Base-by-base conservation (phyloP, 2,888 invertebrate genomes). In the Trachelus tabidus region DNA sequence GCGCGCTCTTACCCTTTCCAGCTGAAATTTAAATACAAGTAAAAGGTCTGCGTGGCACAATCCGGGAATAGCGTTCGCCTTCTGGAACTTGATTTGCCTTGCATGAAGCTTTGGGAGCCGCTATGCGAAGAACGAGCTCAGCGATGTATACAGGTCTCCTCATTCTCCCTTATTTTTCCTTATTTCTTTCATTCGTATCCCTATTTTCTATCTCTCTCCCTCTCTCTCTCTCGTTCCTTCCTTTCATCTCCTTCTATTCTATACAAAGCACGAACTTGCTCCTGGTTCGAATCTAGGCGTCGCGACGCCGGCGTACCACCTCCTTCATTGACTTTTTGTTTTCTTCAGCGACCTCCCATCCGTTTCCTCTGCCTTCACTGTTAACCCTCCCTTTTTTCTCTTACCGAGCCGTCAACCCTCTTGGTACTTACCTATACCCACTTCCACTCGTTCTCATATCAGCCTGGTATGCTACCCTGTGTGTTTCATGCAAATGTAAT, bases 1-100 rank as follows among this genome's bases (percentile, higher is more conserved):
- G 77, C 82, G 83, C 82, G 75, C 78, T 31, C 68, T 83, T 85
- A 81, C 84, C 85, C 86, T 87, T 86, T 85, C 86, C 85, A 81
- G 86, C 85, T 84, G 84, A 83, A 88, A 89, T 90, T 91, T 91
- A 89, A 91, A 91, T 91, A 89, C 90, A 90, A 90, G 89, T 89
- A 88, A 90, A 90, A 89, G 88, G 88, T 90, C 87, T 85, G 82
- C 56, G 83, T 83, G 84, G 87, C 84, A 83, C 88, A 88, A 90
- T 89, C 88, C 87, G 79, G 83, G 87, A 87, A 87, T 86, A 89
- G 85, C 85, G 80, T 85, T 86, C 85, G 85, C 86, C 85, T 88
- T 87, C 87, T 85, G 84, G 84, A 85, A 84, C 87, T 90, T 87
- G 89, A 91, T 91, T 90, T 91, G 90, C 91, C 91, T 91, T 91